Evolutionary conservation across 2,113 vertebrate genomes (phyloP), one percentile per base, ranked within the genome.

Genomic region (Vireo altiloquus): DNA sequence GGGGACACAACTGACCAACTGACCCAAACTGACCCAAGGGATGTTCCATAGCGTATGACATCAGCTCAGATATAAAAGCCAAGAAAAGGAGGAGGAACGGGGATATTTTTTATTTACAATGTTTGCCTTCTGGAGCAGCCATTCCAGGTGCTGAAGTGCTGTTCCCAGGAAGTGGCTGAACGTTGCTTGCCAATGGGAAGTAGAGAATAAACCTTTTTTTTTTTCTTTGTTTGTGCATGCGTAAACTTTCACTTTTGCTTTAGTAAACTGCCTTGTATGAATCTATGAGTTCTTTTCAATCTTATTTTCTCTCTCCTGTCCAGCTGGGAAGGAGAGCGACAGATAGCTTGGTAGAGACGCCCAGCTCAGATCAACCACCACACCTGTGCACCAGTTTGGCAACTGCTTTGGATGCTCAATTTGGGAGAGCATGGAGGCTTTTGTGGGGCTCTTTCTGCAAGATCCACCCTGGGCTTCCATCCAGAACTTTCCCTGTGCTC

Each of bases 161-260:
- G 9, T 44, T 69, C 37, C 33, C 3, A 2, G 15, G 21, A 59
- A 68, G 53, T 37, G 6, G 37, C 46, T 60, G 72, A 68, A 37
- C 3, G 2, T 77, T 0, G 0, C 27, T 37, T 1, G 0, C 10
- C 22, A 33, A 4, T 10, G 37, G 18, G 22, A 69, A 52, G 18
- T 37, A 52, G 9, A 68, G 7, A 68, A 68, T 37, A 52, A 68
- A 44, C 16, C 13, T 37, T 2, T 37, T 23, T 42, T 66, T 68
- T 52, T 22, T 27, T 57, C 63, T 68, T 50, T 77, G 37, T 17
- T 37, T 60, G 6, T 60, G 17, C 14, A 28, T 8, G 22, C 0
- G 1, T 22, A 44, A 23, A 52, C 11, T 70, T 70, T 60, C 35
- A 50, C 54, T 44, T 77, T 23, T 52, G 27, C 37, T 77, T 68